phyloP scores from a whole-genome alignment of 1,140 invertebrate genomes.

The Sarcophaga peregrina region DNA sequence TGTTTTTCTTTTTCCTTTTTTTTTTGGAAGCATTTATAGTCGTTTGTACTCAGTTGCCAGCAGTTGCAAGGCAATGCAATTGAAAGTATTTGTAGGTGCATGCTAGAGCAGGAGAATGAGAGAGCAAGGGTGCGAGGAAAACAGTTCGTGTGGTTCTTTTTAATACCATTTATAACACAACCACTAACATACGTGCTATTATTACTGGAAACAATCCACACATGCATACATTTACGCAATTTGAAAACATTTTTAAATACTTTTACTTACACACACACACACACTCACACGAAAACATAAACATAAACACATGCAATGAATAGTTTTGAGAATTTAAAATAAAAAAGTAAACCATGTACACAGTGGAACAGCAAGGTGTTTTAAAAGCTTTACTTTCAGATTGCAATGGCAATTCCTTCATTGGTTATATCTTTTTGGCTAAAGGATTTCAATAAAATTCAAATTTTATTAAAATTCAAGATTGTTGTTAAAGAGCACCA shows the following conservation, averaged over 20 bases:
- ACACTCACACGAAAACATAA: background rate
- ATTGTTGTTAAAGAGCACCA: too few species aligned
- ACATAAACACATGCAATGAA: background rate
- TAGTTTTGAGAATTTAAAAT: background rate
- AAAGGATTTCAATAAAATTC: too few species aligned
- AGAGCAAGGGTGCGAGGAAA: too few species aligned
- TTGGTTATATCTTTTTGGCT: too few species aligned
- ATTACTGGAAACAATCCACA: background rate
- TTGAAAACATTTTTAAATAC: background rate
- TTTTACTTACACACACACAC: background rate
- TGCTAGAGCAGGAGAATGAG: background rate
- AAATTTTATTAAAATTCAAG: too few species aligned
- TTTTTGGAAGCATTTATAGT: background rate
- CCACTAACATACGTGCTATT: slow-evolving; percentile 23
- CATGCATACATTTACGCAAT: background rate
- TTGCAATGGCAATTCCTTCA: too few species aligned
- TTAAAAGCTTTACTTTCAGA: too few species aligned
- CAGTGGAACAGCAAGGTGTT: background rate
- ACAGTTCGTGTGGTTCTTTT: too few species aligned
- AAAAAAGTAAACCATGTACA: background rate
- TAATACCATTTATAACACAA: background rate
- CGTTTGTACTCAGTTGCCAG: background rate
- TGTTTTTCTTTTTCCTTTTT: background rate
- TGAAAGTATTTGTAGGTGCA: background rate
- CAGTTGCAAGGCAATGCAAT: background rate